phyloP scores from a whole-genome alignment of 2,113 vertebrate genomes.

The Ondatra zibethicus region DNA sequence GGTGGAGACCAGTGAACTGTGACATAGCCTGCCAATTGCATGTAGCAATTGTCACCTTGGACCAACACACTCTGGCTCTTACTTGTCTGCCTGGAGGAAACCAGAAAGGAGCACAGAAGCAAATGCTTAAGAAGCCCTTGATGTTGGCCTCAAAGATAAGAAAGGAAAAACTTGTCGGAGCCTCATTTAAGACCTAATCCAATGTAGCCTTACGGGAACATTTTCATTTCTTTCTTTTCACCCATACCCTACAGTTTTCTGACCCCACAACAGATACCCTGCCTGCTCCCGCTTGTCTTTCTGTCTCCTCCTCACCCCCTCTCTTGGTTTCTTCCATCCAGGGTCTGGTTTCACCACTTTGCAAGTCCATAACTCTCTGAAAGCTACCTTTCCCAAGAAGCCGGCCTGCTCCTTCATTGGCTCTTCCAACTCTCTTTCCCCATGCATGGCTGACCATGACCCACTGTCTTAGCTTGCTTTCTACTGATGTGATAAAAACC shows the following conservation, averaged over 20 bases:
- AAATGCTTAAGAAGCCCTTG: fast-evolving
- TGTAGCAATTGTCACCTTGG: no score
- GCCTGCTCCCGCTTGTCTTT: neutral
- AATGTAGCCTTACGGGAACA: neutral
- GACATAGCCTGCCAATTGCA: neutral
- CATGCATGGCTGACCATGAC: neutral
- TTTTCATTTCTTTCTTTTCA: neutral
- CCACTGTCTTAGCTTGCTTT: neutral
- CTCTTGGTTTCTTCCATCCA: neutral
- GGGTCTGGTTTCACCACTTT: neutral
- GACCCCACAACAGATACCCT: neutral
- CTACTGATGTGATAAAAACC: neutral
- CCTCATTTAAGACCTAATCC: neutral
- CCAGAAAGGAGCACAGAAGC: neutral
- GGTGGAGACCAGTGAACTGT: neutral
- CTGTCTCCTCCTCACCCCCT: fast-evolving
- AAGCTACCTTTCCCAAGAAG: neutral
- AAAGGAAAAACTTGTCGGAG: neutral
- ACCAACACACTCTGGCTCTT: fast-evolving
- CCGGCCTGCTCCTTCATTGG: neutral
- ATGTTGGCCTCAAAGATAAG: neutral
- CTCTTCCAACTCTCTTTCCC: neutral
- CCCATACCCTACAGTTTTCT: neutral
- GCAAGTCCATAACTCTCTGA: neutral
- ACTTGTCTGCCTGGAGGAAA: neutral